Evolutionary conservation across 2,113 vertebrate genomes (phyloP), one percentile per base, ranked within the genome.

Genomic region (Tyto alba): DNA sequence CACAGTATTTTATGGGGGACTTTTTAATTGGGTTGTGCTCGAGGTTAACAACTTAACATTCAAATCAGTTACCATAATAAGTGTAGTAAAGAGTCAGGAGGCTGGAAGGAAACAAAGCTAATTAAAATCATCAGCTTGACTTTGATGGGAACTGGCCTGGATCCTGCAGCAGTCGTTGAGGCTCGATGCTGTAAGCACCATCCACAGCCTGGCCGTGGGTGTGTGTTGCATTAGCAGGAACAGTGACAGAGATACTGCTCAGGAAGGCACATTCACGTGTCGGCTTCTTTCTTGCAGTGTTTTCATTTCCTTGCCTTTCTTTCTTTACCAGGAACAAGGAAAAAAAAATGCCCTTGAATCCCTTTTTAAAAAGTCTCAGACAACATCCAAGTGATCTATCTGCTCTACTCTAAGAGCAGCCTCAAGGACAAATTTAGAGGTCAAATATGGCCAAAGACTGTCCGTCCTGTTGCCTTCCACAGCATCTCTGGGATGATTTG

Each of bases 131-230:
- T 90, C 85, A 88, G 66, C 82, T 76, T 95, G 75, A 60, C 88
- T 87, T 93, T 94, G 92, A 45, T 72, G 85, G 82, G 93, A 75
- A 80, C 85, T 95, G 95, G 92, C 96, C 95, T 92, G 94, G 89
- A 92, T 96, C 82, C 88, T 87, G 82, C 91, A 81, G 91, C 89
- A 83, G 32, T 26, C 9, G 1, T 30, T 21, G 57, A 69, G 81
- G 88, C 73, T 92, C 5, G 29, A 7, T 75, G 89, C 79, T 87
- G 76, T 59, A 72, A 48, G 85, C 73, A 64, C 64, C 87, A 78
- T 53, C 50, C 85, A 55, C 88, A 95, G 78, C 83, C 91, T 96
- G 90, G 47, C 84, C 15, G 66, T 85, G 93, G 92, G 79, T 47
- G 87, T 85, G 90, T 40, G 90, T 68, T 91, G 76, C 63, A 56